Base-by-base conservation (phyloP, 1,140 invertebrate genomes). In the Apis cerana region DNA sequence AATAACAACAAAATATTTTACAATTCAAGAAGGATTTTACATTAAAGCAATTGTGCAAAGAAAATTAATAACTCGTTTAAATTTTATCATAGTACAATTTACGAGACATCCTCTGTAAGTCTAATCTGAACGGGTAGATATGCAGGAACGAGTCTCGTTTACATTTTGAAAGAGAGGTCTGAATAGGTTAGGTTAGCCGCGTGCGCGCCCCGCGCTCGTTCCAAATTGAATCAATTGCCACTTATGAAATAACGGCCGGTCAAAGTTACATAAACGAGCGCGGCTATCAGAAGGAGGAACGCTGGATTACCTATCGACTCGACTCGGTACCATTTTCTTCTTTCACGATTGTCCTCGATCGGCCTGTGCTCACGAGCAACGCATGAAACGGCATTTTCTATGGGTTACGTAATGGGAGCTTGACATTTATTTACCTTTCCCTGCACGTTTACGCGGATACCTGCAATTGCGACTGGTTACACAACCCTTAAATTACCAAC, bases 191-290 rank as follows among this genome's bases (percentile, higher is more conserved):
- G 67, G 27, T 11, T 50, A 23, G 23, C 33, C 33, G 52, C 62
- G 58, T 62, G 10, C 67, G 54, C 72, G 7, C 52, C 62, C 72
- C 62, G 78, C 77, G 68, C 61, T 74, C 81, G 80, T 61, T 80
- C 72, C 61, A 83, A 87, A 87, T 87, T 86, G 85, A 87, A 84
- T 75, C 86, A 87, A 86, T 87, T 87, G 86, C 81, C 84, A 80
- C 74, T 87, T 80, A 77, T 52, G 72, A 86, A 75, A 77, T 87
- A 87, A 82, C 50, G 58, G 58, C 23, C 58, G 65, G 64, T 58
- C 56, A 54, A 78, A 76, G 81, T 87, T 87, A 84, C 82, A 86
- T 86, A 87, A 87, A 84, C 72, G 76, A 61, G 59, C 54, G 70
- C 17, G 59, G 13, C n/a, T 50, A 74, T 50, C 3, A 8, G 48